phyloP scores from a whole-genome alignment of 2,797 vertebrate genomes.

The Setipinna tenuifilis region DNA sequence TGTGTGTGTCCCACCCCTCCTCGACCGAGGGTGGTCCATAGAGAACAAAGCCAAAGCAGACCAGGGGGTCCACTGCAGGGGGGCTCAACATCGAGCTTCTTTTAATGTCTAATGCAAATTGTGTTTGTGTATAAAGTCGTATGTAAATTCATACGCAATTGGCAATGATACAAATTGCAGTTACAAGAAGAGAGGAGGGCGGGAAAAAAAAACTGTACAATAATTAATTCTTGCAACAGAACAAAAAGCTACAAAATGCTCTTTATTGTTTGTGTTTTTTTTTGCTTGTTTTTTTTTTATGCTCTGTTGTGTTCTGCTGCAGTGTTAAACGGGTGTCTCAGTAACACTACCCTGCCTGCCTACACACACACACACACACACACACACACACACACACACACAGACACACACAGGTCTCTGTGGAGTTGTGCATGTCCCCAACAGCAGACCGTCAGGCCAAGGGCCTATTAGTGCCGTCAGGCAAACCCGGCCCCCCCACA shows the following conservation, averaged over 20 bases:
- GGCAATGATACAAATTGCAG: not conserved
- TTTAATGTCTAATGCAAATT: slow-evolving; percentile 18
- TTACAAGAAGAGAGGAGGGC: no score
- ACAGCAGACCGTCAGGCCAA: not conserved
- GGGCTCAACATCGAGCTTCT: not conserved
- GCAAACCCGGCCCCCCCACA: not conserved
- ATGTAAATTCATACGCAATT: not conserved
- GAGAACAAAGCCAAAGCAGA: not conserved
- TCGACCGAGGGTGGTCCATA: no score
- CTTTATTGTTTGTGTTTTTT: not conserved
- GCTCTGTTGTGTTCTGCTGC: not conserved
- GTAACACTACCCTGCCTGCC: not conserved
- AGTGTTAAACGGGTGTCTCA: not conserved
- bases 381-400: no score
- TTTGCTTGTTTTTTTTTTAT: not conserved
- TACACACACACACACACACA: no score
- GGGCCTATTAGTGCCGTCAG: slow-evolving; percentile 5
- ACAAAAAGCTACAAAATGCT: not conserved
- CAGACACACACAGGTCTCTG: not conserved
- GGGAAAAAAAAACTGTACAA: not conserved
- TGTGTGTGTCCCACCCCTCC: not conserved
- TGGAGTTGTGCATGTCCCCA: not conserved
- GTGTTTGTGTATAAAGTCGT: not conserved
- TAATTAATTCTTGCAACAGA: slow-evolving; percentile 15
- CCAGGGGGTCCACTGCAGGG: not conserved